Base-by-base conservation (phyloP, 2,888 invertebrate genomes). In the Pammene fasciana region DNA sequence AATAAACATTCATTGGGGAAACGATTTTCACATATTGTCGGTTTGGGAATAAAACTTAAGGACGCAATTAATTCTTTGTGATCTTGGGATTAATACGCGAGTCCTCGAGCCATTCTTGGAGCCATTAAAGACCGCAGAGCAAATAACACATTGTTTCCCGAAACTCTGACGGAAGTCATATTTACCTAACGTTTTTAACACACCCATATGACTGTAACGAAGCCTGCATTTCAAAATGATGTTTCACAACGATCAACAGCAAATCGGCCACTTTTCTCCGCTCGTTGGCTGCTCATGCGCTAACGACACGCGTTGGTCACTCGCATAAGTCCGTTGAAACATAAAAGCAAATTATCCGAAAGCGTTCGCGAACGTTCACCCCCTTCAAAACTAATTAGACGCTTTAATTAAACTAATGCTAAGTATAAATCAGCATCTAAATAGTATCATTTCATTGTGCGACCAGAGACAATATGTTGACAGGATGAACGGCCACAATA, bases 391-490 rank as follows among this genome's bases (percentile, higher is more conserved):
- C 89, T 90, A 91, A 92, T 90, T 89, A 88, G 81, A 79, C 80
- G 82, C 86, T 84, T 86, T 90, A 90, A 90, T 92, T 90, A 90
- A 84, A 86, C 86, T 88, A 90, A 90, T 86, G 87, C 82, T 77
- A 73, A 76, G 78, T 84, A 84, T 90, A 88, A 80, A 89, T 90
- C 89, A 89, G 83, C 86, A 86, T 87, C 85, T 89, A 89, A 90
- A 86, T 84, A 87, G 86, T 85, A 83, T 83, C 83, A 81, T 84
- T 86, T 87, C 88, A 89, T 90, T 90, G 90, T 89, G 86, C 81
- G 82, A 77, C 81, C 88, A 82, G 79, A 87, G 90, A 92, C 90
- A 90, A 89, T 89, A 89, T 88, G 92, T 88, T 91, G 92, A 92
- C 91, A 92, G 90, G 84, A 89, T 89, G 89, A 91, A 90, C 86